These are phyloP conservation scores for Rhadina sibilatrix DNA, from an alignment of 2,113 vertebrate species.

Conservation along the genomic window DNA sequence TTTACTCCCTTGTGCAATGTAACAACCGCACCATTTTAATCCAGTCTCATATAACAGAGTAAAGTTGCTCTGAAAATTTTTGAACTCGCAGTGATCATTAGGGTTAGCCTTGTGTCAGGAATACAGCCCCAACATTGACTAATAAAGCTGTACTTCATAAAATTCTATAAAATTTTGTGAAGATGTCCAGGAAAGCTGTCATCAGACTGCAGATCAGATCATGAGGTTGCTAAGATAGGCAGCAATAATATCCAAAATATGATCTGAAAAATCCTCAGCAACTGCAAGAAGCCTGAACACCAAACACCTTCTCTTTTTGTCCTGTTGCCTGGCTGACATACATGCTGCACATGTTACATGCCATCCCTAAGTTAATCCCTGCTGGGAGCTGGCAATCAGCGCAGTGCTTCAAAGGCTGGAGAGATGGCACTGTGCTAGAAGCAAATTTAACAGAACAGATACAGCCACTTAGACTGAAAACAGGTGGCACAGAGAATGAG, in stretches of 20 bases:
- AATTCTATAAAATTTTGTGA: neutral
- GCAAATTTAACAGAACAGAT: neutral
- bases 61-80: neutral
- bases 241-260: neutral
- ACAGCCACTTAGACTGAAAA: neutral
- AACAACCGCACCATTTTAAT: neutral
- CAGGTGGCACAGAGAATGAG: neutral
- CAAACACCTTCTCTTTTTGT: neutral
- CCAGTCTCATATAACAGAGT: neutral
- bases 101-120: neutral
- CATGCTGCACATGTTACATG: neutral
- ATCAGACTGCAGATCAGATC: neutral
- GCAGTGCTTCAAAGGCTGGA: neutral
- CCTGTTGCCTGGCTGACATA: neutral
- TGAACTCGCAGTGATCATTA: neutral
- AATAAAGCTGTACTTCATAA: neutral
- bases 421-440: neutral
- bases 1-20: neutral
- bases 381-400: neutral
- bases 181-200: neutral
- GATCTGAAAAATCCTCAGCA: neutral
- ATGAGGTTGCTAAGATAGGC: neutral
- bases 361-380: neutral
- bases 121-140: neutral
- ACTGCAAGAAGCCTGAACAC: neutral